Percentiles rank a stretch among this genome's conserved stretches.
Conservation (phyloP, 2,113 vertebrate genomes). For the Platichthys stellatus region DNA sequence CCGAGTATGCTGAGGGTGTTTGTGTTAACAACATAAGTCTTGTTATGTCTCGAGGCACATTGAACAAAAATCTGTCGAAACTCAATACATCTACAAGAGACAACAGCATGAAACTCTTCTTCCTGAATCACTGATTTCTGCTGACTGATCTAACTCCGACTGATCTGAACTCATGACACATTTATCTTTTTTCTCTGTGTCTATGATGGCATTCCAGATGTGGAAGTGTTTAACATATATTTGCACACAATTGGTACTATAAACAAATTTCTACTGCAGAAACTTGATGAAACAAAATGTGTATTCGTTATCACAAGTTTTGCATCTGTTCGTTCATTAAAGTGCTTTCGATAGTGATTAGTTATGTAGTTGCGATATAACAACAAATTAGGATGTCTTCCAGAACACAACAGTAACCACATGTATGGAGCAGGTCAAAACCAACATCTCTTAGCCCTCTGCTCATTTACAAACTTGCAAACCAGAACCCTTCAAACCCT, state of each 20-base stretch:
- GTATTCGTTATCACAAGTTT: neutral
- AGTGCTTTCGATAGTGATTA: neutral
- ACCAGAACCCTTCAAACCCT: no score
- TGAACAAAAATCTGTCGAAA: neutral
- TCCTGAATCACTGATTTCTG: neutral
- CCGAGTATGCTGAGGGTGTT: constrained; percentile 89
- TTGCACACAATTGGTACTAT: neutral
- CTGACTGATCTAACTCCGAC: neutral
- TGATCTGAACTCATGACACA: neutral
- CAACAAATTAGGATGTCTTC: neutral
- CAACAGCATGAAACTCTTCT: neutral
- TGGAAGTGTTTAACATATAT: neutral
- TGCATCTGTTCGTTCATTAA: neutral
- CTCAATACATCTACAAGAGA: constrained; percentile 2
- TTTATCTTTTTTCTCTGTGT: neutral
- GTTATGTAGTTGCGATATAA: neutral
- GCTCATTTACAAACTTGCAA: neutral
- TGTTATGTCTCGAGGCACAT: constrained; percentile 11
- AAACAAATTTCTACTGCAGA: neutral
- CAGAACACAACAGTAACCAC: neutral
- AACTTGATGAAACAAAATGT: neutral
- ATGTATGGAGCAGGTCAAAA: neutral
- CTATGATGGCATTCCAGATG: constrained; percentile 19
- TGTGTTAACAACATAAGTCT: constrained; percentile 44
- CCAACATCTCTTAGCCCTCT: neutral